Evolutionary conservation across 2,113 vertebrate genomes (phyloP), one percentile per base, ranked within the genome.

Genomic region (Brachyistius frenatus): DNA sequence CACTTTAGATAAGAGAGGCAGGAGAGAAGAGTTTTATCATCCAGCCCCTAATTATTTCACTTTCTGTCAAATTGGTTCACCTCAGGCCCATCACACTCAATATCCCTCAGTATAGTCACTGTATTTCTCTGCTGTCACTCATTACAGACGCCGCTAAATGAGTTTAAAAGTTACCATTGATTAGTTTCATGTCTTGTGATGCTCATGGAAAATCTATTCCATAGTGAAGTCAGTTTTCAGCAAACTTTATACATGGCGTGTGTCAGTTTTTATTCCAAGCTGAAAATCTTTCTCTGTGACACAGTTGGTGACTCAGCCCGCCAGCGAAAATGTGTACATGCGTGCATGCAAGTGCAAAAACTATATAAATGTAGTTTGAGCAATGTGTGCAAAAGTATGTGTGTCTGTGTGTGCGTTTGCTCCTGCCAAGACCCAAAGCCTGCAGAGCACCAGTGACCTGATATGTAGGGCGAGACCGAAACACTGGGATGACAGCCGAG

Each of bases 381-480:
- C 50, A 83, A 5, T 70, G 65, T 61, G 53, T 83, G 49, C 37
- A 66, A 54, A 72, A 41, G 41, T 53, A 37, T 30, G 1, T 66
- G 33, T 71, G 37, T 71, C 69, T 68, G 55, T 71, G 37, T 71
- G 73, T 68, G 55, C 74, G 49, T 70, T 56, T 47, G 60, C 50
- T 76, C 55, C 73, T 80, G 77, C 66, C 68, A 53, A 80, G 61
- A 70, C 66, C 60, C 80, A 67, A 64, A 81, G 72, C 86, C 82
- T 73, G 88, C 73, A 85, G 71, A 79, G 75, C 86, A 88, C 83
- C 76, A 86, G 62, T 85, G 87, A 89, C 87, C 90, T 88, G 84
- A 82, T 83, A 91, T 88, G 71, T 88, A 89, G 87, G 83, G 79
- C 76, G 53, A 89, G 86, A 91, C 78, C 23, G 35, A 66, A 84